These are phyloP conservation scores for Sigmodon hispidus DNA, from an alignment of 2,113 vertebrate species.

Conservation along the genomic window DNA sequence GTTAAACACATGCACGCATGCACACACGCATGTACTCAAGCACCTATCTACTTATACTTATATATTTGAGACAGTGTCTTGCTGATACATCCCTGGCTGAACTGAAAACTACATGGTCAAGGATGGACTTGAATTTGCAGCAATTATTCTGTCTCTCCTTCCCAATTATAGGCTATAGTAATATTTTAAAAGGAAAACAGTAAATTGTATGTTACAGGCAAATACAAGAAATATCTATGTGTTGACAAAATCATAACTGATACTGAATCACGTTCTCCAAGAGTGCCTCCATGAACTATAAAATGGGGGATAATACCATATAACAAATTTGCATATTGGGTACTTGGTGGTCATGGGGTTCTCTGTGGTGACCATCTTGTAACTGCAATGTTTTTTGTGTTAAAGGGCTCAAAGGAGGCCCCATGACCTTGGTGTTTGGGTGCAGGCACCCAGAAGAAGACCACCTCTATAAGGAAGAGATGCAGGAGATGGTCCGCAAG, in stretches of 20 bases:
- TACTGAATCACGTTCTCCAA: neutral
- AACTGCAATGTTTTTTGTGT: neutral
- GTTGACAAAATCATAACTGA: neutral
- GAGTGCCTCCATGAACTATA: neutral
- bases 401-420: conserved; percentile 79
- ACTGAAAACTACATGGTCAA: neutral
- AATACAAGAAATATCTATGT: neutral
- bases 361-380: no score
- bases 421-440: conserved; percentile 89
- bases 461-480: conserved; percentile 90
- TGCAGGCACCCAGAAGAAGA: conserved; percentile 87
- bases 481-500: conserved; percentile 83
- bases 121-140: neutral
- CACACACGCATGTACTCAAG: neutral
- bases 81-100: neutral
- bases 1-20: neutral
- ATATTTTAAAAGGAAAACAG: neutral
- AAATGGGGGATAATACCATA: neutral
- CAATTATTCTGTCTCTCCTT: neutral
- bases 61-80: neutral
- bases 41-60: neutral
- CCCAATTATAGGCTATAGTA: neutral
- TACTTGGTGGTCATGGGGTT: neutral
- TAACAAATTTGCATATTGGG: no score
- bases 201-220: no score